Conservation (phyloP, 2,888 invertebrate genomes). For the Limnephilus auricula region DNA sequence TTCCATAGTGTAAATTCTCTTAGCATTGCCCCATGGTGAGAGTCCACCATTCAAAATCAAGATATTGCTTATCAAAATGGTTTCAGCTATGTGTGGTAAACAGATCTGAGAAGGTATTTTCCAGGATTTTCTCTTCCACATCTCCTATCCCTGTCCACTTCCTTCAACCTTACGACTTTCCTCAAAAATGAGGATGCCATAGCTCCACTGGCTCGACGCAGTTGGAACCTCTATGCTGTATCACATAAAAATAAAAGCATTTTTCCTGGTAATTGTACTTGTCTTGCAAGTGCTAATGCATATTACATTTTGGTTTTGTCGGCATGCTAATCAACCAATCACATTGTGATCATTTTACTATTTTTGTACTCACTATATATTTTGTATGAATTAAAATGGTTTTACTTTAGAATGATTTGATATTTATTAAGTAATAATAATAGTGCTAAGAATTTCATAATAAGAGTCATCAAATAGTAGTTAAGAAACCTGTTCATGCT, state of each 20-base stretch:
- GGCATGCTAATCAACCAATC: background rate
- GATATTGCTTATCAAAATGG: no score
- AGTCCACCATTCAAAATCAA: no score
- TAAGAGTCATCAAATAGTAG: background rate
- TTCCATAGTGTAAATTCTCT: background rate
- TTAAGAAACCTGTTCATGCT: background rate
- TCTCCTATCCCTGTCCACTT: background rate
- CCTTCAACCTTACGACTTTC: no score
- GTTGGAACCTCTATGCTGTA: background rate
- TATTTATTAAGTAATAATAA: background rate
- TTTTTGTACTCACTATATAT: background rate
- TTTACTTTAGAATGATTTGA: background rate
- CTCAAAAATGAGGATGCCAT: no score
- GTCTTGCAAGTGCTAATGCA: background rate
- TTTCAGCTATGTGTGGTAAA: background rate
- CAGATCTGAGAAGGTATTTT: background rate
- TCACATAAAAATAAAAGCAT: background rate
- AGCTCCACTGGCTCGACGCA: background rate
- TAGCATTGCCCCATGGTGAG: background rate
- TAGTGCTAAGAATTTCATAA: background rate
- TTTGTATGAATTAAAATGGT: conserved; percentile 17
- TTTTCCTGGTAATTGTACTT: background rate
- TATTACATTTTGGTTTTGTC: background rate
- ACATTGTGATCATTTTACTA: background rate
- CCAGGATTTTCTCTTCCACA: background rate